Evolutionary conservation across 1,140 invertebrate genomes (phyloP), one percentile per base, ranked within the genome.

Genomic region (Drosophila orena): DNA sequence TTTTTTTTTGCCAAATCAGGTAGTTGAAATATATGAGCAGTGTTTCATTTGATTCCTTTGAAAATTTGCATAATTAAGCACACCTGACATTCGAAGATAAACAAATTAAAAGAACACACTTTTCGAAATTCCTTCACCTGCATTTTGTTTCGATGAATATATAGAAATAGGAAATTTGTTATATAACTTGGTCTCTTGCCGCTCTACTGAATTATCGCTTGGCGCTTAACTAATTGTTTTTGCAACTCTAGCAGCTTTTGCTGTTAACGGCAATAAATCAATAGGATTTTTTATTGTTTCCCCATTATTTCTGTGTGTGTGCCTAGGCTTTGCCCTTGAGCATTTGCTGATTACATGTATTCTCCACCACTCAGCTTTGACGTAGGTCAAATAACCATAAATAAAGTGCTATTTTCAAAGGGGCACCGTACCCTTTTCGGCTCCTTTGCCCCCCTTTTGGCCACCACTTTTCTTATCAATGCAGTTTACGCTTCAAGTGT

Each of bases 221-320:
- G 35, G 43, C 22, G 17, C 34, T 64, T 38, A 2, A n/a, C 22
- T 46, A 55, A 68, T 55, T 40, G 4, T 69, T 69, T 66, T 44
- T 65, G 2, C 30, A n/a, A 17, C 34, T 68, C 38, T 53, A 66
- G 27, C 27, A 27, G 44, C 60, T 43, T 30, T 20, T 22, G 65
- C 72, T 34, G 49, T 53, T 61, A 69, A 47, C 70, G 77, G 62
- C 65, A 56, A 56, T 75, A 79, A 79, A 85, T 77, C 55, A 47
- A 79, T 77, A 57, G 55, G 34, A 22, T 35, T 44, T 54, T 75
- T 60, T 43, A 8, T 46, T 53, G 15, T 38, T 60, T 40, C 34
- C 30, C 30, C 40, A 30, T 14, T 34, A 15, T 30, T 40, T 11
- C 40, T 64, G 8, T 14, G 42, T 64, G 8, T 14, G 42, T 50